These are phyloP conservation scores for Melanotaenia boesemani DNA, from an alignment of 2,797 vertebrate genomes.

Conservation along the genomic window DNA sequence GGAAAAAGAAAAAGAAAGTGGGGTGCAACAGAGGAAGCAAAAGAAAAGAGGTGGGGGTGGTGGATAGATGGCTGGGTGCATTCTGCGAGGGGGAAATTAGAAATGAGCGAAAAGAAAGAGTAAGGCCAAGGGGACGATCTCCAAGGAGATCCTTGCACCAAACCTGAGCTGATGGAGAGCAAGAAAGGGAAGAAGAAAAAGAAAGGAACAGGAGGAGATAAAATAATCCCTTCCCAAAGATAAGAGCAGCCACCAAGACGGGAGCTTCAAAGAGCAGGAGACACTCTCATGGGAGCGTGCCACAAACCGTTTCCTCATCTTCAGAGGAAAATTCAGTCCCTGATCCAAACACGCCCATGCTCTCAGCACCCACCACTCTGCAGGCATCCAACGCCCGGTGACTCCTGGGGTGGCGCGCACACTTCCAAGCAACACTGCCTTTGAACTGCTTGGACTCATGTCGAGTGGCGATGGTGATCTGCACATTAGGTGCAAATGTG, in stretches of 20 bases:
- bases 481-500: slow-evolving; percentile 79
- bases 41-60: slow-evolving; percentile 44
- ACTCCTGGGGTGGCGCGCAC: slow-evolving; percentile 73
- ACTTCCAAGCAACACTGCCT: slow-evolving; percentile 75
- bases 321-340: slow-evolving; percentile 83
- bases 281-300: slow-evolving; percentile 84
- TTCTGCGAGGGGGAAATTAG: slow-evolving; percentile 54
- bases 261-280: slow-evolving; percentile 92
- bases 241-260: slow-evolving; percentile 94
- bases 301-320: slow-evolving; percentile 90
- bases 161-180: slow-evolving; percentile 59
- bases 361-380: slow-evolving; percentile 77
- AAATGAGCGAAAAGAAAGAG: slow-evolving; percentile 63
- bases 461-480: slow-evolving; percentile 79
- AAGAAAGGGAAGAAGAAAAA: slow-evolving; percentile 51
- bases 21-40: slow-evolving; percentile 65
- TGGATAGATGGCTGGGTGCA: slow-evolving; percentile 49
- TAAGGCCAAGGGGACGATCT: slow-evolving; percentile 61
- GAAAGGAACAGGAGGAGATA: slow-evolving; percentile 81
- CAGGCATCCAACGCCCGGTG: slow-evolving; percentile 65
- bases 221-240: slow-evolving; percentile 93
- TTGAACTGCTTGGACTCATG: slow-evolving; percentile 76
- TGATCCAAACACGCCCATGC: slow-evolving; percentile 81
- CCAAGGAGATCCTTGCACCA: slow-evolving; percentile 55
- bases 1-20: slow-evolving; percentile 54